A percentile compares a stretch with the other conserved stretches of the same genome.
Conservation (phyloP, 2,113 vertebrate genomes). For the Thryonomys swinderianus region DNA sequence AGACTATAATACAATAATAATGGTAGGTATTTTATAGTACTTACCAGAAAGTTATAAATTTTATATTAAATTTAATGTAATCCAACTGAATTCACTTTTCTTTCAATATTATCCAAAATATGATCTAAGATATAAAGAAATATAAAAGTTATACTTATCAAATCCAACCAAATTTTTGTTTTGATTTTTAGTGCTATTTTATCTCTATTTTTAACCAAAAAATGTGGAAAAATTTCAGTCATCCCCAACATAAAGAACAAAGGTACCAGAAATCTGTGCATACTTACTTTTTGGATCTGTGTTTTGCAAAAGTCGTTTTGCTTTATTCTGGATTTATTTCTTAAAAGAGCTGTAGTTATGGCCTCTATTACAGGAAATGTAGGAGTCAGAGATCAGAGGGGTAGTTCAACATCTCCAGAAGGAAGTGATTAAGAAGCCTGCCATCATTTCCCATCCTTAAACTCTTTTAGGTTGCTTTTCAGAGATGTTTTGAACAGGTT, state of each 20-base stretch:
- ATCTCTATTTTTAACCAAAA: background rate
- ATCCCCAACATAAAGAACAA: background rate
- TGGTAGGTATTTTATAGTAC: background rate
- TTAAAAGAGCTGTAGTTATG: background rate
- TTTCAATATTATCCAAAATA: constrained; percentile 14
- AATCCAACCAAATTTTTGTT: constrained; percentile 15
- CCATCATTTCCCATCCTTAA: background rate
- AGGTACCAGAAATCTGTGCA: background rate
- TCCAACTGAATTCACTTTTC: constrained; percentile 43
- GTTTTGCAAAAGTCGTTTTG: background rate
- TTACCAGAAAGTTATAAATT: constrained; percentile 16
- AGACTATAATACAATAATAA: background rate
- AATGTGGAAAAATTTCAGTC: background rate
- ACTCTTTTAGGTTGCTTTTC: background rate
- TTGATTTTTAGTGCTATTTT: constrained; percentile 14
- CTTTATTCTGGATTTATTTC: background rate
- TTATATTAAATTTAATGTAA: constrained; percentile 48
- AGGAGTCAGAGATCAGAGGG: background rate
- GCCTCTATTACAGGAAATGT: background rate
- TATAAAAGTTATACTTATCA: background rate
- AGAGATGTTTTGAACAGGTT: background rate
- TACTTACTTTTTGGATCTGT: background rate
- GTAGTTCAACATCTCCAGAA: background rate
- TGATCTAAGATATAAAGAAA: background rate
- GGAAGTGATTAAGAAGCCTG: background rate